These are phyloP conservation scores for Entomobrya proxima DNA, from an alignment of 2,888 invertebrate genomes.

Conservation along the genomic window DNA sequence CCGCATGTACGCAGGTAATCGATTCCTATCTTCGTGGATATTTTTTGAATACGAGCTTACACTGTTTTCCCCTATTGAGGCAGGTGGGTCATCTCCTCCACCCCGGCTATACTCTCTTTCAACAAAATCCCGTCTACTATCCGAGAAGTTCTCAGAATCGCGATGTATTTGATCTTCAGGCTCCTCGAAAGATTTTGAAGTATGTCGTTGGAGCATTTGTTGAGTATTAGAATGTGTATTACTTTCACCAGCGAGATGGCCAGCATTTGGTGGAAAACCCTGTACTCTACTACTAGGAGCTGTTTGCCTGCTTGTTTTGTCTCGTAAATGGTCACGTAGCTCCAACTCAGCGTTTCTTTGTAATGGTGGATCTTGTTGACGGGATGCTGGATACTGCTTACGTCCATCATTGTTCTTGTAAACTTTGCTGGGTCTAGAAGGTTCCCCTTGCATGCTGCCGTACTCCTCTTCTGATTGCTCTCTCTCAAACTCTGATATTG, in stretches of 20 bases:
- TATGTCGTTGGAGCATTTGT: background rate
- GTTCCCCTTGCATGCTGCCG: too few relatives aligned
- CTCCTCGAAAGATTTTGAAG: background rate
- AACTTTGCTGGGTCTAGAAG: too few relatives aligned
- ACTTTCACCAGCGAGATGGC: background rate
- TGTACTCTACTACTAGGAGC: too few relatives aligned
- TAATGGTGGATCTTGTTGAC: too few relatives aligned
- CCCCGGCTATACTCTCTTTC: conserved; percentile 32
- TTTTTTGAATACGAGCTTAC: background rate
- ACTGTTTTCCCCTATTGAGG: conserved; percentile 12
- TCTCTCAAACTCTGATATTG: conserved; percentile 44
- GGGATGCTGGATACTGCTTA: too few relatives aligned
- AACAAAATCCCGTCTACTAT: background rate
- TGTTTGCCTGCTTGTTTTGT: too few relatives aligned
- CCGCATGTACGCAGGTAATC: background rate
- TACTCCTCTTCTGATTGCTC: background rate
- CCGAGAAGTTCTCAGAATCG: background rate
- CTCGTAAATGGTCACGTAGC: too few relatives aligned
- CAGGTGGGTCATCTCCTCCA: background rate
- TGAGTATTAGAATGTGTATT: background rate
- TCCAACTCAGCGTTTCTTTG: too few relatives aligned
- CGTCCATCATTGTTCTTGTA: too few relatives aligned
- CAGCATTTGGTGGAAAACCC: background rate
- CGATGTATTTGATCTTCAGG: background rate
- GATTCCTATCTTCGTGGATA: background rate